Evolutionary conservation across 1,140 invertebrate species (phyloP).

Genomic region (Brachionus plicatilis): DNA sequence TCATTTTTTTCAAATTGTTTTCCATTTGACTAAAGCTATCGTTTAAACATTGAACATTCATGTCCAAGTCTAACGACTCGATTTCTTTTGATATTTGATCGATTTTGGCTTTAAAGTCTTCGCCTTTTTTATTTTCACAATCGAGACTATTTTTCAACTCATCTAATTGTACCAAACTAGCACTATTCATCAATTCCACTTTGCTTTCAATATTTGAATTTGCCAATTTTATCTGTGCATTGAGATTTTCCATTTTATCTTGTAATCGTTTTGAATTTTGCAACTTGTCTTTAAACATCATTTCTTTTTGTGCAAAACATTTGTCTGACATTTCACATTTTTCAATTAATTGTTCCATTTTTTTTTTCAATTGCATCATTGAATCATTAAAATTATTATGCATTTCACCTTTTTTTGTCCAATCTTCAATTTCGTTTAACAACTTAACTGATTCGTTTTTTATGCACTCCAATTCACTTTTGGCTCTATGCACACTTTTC

Average conservation of each 20-base stretch:
- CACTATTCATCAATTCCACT: neutral
- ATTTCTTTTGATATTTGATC: neutral
- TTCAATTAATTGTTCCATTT: neutral
- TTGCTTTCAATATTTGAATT: neutral
- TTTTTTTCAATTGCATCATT: neutral
- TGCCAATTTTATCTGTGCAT: neutral
- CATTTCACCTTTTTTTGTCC: neutral
- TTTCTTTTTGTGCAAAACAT: neutral
- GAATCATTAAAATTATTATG: neutral
- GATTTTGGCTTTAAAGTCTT: neutral
- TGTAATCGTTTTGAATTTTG: neutral
- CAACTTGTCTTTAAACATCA: neutral
- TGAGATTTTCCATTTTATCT: neutral
- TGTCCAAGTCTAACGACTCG: neutral
- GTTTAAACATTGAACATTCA: neutral
- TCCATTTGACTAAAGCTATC: neutral
- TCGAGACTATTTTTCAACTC: neutral
- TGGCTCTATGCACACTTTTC: neutral
- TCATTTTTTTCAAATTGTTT: neutral
- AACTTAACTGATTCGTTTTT: neutral
- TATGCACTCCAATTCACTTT: neutral
- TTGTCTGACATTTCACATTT: neutral
- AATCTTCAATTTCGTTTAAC: neutral
- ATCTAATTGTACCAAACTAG: neutral
- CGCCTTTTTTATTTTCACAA: neutral